phyloP scores from a whole-genome alignment of 2,113 vertebrate genomes.

The Deroptyus accipitrinus region DNA sequence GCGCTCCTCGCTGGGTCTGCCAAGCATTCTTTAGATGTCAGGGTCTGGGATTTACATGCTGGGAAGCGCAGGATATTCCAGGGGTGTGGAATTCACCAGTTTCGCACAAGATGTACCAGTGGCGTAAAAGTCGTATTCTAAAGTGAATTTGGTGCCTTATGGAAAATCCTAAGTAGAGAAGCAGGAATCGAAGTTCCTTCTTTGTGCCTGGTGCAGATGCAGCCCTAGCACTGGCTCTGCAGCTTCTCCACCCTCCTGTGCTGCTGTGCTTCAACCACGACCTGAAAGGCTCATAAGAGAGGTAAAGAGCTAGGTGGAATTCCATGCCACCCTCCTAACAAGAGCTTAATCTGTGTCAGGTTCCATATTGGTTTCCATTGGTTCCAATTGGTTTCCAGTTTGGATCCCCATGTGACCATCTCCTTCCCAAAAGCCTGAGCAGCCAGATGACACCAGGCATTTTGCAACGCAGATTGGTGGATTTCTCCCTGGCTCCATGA shows the following conservation, averaged over 20 bases:
- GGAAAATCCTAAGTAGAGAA: not conserved
- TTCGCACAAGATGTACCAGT: conserved; percentile 41
- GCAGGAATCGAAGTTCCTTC: not conserved
- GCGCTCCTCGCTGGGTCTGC: conserved; percentile 51
- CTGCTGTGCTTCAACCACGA: not conserved
- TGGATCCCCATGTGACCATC: not conserved
- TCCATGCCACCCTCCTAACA: not conserved
- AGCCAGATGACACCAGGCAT: not conserved
- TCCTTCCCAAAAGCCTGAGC: not conserved
- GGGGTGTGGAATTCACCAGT: conserved; percentile 28
- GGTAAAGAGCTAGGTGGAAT: not conserved
- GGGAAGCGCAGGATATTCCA: conserved; percentile 52
- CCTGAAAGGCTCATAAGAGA: not conserved
- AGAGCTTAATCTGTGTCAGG: not conserved
- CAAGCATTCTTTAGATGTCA: conserved; percentile 76
- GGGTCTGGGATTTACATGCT: conserved; percentile 67
- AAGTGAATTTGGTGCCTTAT: not conserved
- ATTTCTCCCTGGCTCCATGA: not conserved
- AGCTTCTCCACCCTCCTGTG: not conserved
- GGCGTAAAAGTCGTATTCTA: not conserved
- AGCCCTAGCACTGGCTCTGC: not conserved
- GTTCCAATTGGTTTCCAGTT: not conserved
- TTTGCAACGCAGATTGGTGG: not conserved
- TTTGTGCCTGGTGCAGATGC: not conserved
- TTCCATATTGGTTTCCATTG: not conserved